These are phyloP conservation scores for Notothenia coriiceps DNA, from an alignment of 2,113 vertebrate species.

Conservation along the genomic window DNA sequence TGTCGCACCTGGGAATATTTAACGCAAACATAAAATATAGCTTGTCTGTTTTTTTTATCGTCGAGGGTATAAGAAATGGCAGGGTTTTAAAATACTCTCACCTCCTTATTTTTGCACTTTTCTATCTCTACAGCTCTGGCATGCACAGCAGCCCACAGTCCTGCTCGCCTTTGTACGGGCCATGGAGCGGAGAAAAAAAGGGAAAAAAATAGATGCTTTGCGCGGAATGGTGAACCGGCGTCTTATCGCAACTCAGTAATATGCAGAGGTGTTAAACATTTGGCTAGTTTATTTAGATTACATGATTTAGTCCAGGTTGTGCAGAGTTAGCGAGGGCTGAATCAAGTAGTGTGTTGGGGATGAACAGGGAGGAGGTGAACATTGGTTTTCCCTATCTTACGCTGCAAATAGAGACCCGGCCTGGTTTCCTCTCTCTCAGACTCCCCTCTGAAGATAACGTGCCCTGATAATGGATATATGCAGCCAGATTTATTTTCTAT, in stretches of 20 bases:
- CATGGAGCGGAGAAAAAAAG: slow-evolving; percentile 31
- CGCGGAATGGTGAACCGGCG: slow-evolving; percentile 65
- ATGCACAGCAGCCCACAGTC: slow-evolving; percentile 46
- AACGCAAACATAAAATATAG: slow-evolving; percentile 83
- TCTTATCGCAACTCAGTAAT: slow-evolving; percentile 79
- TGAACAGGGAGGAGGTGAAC: slow-evolving; percentile 73
- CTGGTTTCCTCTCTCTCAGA: slow-evolving; percentile 60
- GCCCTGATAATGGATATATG: slow-evolving; percentile 79
- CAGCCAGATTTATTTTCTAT: slow-evolving; percentile 81
- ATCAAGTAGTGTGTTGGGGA: slow-evolving; percentile 64
- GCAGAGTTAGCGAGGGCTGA: slow-evolving; percentile 70
- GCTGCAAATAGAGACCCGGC: slow-evolving; percentile 74
- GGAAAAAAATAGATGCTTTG: slow-evolving; percentile 50
- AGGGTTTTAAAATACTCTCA: slow-evolving; percentile 74
- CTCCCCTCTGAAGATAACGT: slow-evolving; percentile 75
- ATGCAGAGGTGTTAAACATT: slow-evolving; percentile 85
- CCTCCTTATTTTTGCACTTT: slow-evolving; percentile 66
- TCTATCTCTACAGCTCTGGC: slow-evolving; percentile 58
- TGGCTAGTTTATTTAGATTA: slow-evolving; percentile 83
- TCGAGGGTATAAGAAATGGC: slow-evolving; percentile 74
- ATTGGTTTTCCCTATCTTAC: slow-evolving; percentile 84
- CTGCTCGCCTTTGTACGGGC: slow-evolving; percentile 58
- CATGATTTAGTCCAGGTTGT: slow-evolving; percentile 74
- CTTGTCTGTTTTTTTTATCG: slow-evolving; percentile 81
- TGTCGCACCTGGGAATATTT: slow-evolving; percentile 83